These are phyloP conservation scores for Telmatochromis sp. DNA, from an alignment of 2,113 vertebrate genomes.

Conservation along the genomic window DNA sequence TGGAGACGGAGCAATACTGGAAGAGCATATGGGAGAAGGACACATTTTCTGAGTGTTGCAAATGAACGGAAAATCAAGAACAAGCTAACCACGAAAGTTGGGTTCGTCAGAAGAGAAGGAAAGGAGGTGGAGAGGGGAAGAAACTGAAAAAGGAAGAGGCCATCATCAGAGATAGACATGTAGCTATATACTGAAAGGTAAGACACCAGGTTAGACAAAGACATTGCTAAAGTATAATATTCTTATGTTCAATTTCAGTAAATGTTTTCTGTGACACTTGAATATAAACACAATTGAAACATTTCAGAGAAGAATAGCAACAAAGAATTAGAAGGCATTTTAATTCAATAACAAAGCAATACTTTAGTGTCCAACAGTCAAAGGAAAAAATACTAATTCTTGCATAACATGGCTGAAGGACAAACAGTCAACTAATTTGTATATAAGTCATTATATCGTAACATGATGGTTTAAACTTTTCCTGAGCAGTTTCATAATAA, in stretches of 20 bases:
- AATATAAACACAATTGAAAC: neutral
- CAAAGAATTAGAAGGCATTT: neutral
- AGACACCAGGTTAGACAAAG: neutral
- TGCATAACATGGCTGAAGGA: neutral
- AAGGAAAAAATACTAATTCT: fast-evolving
- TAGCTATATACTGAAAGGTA: neutral
- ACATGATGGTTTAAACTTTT: neutral
- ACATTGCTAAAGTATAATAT: neutral
- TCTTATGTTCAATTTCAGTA: neutral
- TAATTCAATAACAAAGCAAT: neutral
- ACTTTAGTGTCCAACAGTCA: neutral
- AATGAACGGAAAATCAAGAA: neutral
- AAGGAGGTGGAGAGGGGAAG: neutral
- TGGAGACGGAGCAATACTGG: too few relatives aligned
- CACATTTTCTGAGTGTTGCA: neutral
- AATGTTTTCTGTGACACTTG: neutral
- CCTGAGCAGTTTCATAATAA: neutral
- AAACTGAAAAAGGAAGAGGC: neutral
- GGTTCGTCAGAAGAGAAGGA: neutral
- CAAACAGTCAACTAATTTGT: neutral
- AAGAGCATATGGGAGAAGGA: too few relatives aligned
- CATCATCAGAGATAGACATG: neutral
- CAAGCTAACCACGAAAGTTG: neutral
- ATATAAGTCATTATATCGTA: neutral
- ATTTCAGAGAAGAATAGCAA: neutral